Base-by-base conservation (phyloP, 2,888 invertebrate species). In the Pseudanteris insignis region DNA sequence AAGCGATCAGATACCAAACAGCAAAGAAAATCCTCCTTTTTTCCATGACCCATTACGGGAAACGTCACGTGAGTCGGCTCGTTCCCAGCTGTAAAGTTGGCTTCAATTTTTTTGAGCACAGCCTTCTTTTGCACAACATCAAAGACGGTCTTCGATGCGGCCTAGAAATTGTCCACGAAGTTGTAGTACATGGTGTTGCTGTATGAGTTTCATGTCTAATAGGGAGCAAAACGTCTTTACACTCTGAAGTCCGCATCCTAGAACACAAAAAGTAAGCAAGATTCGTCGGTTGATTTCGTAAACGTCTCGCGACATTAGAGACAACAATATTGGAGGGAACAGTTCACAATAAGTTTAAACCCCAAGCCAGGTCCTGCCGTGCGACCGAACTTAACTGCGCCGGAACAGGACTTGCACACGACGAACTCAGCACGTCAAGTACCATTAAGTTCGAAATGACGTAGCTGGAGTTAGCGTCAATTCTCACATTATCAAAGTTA, bases 211-310 rank as follows among this genome's bases (percentile, higher is more conserved):
- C 12, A 66, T 34, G 47, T 67, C 59, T 65, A 68, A 62, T 9
- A 41, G n/a, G 14, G 41, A 28, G 33, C 66, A 63, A 61, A 68
- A 68, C 25, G 68, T 18, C 33, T 70, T 67, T 18, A 68, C 43
- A 11, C 67, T 63, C 44, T 64, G 44, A 55, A 64, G 46, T 44
- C 47, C 65, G 47, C 68, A 47, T 26, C 66, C 67, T 11, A 70
- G 25, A 32, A 70, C 58, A 32, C 67, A 43, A 61, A 69, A 66
- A n/a, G 54, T 63, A 33, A 64, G 61, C 38, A 64, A 64, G 40
- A 68, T 54, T 50, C 66, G 37, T 28, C 68, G 33, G 40, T 54
- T 55, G 29, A 55, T 33, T 28, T 38, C 55, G 26, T 29, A 46
- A 14, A 12, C 25, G 33, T 25, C 21, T 15, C 11, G 37, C 21